A percentile compares a stretch with the other conserved stretches of the same genome.
phyloP scores from a whole-genome alignment of 2,888 invertebrate species.

The Endomychus coccineus region DNA sequence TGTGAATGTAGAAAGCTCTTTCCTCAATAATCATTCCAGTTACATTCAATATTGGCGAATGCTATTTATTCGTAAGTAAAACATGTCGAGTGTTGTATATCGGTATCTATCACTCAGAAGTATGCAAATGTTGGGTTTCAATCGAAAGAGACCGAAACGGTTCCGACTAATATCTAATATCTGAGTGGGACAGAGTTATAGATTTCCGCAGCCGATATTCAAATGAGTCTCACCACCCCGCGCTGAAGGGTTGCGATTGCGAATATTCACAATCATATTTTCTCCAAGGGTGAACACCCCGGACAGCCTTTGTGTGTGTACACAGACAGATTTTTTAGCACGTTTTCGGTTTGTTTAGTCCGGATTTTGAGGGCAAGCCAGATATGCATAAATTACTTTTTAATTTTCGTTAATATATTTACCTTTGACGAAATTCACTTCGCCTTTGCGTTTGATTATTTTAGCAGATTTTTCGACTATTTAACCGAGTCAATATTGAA shows the following conservation, averaged over 20 bases:
- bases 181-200: neutral
- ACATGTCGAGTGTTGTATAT: too few species aligned
- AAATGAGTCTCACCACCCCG: conserved; percentile 36
- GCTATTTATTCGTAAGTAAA: too few species aligned
- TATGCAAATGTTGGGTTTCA: neutral
- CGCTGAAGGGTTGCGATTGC: too few species aligned
- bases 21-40: too few species aligned
- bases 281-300: conserved; percentile 39
- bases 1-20: too few species aligned
- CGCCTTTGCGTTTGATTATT: too few species aligned
- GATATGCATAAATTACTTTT: conserved; percentile 1
- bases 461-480: too few species aligned
- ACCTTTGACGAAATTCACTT: too few species aligned
- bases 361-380: neutral
- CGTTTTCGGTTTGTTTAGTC: neutral
- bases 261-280: conserved; percentile 39
- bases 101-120: too few species aligned
- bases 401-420: conserved; percentile 1
- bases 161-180: neutral
- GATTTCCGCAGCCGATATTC: conserved; percentile 31
- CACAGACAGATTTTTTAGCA: neutral
- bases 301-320: conserved; percentile 9
- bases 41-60: too few species aligned
- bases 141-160: neutral
- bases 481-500: too few species aligned